Evolutionary conservation across 2,888 invertebrate species (phyloP).

Genomic region (Ramazzottius varieornatus): DNA sequence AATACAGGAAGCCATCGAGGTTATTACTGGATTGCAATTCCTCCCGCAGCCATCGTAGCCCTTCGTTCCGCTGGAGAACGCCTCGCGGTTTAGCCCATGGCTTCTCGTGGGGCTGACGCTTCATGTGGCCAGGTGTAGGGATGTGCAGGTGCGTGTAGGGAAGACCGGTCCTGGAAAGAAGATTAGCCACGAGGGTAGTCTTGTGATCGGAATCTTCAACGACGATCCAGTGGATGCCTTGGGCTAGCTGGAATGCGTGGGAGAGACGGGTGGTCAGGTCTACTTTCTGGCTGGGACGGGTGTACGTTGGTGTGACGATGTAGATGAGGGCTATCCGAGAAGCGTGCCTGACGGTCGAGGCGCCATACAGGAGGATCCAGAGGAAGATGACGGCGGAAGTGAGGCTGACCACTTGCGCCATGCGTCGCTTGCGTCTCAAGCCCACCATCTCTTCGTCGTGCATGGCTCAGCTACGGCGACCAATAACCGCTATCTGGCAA

Average conservation of each 20-base stretch:
- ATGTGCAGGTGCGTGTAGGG: constrained; percentile 38
- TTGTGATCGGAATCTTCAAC: constrained; percentile 54
- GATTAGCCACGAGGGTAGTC: constrained; percentile 40
- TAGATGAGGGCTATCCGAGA: too few relatives aligned
- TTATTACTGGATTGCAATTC: too few relatives aligned
- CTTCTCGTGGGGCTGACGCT: constrained; percentile 30
- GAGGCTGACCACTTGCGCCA: too few relatives aligned
- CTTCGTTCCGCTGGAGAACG: constrained; percentile 65
- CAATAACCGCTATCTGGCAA: too few relatives aligned
- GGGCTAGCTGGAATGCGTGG: constrained; percentile 56
- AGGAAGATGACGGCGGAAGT: too few relatives aligned
- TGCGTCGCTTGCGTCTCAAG: too few relatives aligned
- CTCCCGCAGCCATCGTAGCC: constrained; percentile 21
- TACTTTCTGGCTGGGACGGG: constrained; percentile 64
- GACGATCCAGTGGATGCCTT: constrained; percentile 71
- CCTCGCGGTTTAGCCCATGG: constrained; percentile 57
- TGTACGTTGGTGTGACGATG: constrained; percentile 80
- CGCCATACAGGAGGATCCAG: too few relatives aligned
- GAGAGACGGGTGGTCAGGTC: constrained; percentile 58
- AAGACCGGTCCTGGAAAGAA: constrained; percentile 39
- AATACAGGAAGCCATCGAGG: constrained; percentile 49
- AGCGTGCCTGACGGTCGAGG: too few relatives aligned
- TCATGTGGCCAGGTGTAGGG: constrained; percentile 35
- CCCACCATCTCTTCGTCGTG: too few relatives aligned
- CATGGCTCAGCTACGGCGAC: too few relatives aligned